Conservation (phyloP, 2,113 vertebrate species). For the Ammospiza caudacuta region DNA sequence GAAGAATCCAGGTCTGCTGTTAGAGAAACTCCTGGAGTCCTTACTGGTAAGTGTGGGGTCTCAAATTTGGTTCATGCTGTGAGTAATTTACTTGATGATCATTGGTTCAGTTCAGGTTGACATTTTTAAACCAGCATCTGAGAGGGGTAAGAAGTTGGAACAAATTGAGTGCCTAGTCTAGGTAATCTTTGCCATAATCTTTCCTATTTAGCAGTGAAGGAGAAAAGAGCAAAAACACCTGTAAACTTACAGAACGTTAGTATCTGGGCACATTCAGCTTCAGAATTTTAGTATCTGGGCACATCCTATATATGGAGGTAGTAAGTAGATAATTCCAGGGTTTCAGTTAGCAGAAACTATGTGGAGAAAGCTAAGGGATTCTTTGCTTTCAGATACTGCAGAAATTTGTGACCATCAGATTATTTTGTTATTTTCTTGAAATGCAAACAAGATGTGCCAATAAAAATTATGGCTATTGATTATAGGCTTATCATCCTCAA, state of each 20-base stretch:
- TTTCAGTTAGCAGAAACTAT: neutral
- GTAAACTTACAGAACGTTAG: neutral
- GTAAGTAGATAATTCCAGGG: neutral
- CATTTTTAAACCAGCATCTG: neutral
- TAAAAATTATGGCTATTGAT: neutral
- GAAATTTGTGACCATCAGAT: neutral
- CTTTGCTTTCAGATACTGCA: neutral
- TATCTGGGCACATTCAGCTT: neutral
- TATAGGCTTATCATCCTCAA: neutral
- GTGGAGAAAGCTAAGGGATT: neutral
- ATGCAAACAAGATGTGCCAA: neutral
- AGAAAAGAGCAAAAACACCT: neutral
- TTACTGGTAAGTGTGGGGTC: neutral
- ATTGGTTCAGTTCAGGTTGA: neutral
- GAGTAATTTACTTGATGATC: neutral
- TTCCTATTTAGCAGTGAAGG: neutral
- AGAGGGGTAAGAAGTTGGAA: neutral
- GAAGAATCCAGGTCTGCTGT: neutral
- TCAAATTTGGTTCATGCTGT: neutral
- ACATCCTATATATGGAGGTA: neutral
- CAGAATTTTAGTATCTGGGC: neutral
- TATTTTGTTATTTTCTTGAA: neutral
- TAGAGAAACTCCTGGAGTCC: neutral
- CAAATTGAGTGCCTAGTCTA: neutral
- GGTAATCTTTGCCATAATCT: neutral